Evolutionary conservation across 2,888 invertebrate genomes (phyloP), one percentile per base, ranked within the genome.

Genomic region (Holacanthella duospinosa): DNA sequence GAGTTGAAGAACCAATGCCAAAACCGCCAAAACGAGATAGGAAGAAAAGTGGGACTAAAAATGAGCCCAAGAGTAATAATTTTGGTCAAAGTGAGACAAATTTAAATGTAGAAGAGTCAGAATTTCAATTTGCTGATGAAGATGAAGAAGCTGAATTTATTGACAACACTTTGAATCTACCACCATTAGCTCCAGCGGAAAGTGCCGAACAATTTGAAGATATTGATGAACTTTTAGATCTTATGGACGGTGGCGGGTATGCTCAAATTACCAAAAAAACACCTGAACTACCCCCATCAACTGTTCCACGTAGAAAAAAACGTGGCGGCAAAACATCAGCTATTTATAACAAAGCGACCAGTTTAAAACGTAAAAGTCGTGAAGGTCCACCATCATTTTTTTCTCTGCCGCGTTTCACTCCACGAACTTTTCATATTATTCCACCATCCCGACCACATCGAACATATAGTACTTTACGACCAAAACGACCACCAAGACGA

Each of bases 401-500:
- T 54, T 71, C 71, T 2, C 60, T 71, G 19, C 70, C 70, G 1
- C 65, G 69, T 16, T 65, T 55, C 55, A 67, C 70, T 44, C 67
- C 68, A 25, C 65, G 68, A 59, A 64, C 67, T 44, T 65, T 66
- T 62, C 69, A 70, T 55, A 68, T 68, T 19, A 67, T 67, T 2
- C 73, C 73, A 6, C 73, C 72, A 2, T 55, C 68, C 4, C 36
- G 71, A 58, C 73, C 73, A 1, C 63, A 70, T 25, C 61, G 73
- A 55, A 73, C 63, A 2, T 73, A 71, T 54, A 4, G 3, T 55
- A 70, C 73, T 2, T 59, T 73, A 9, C 48, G 62, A 56, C 74
- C 74, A 1, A 67, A 70, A 53, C 54, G 74, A 66, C 73, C 74
- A 6, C 73, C 73, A 43, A 61, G 73, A 3, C 66, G 64, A 43